Conservation (phyloP, 2,888 invertebrate genomes). For the Polyommatus icarus region DNA sequence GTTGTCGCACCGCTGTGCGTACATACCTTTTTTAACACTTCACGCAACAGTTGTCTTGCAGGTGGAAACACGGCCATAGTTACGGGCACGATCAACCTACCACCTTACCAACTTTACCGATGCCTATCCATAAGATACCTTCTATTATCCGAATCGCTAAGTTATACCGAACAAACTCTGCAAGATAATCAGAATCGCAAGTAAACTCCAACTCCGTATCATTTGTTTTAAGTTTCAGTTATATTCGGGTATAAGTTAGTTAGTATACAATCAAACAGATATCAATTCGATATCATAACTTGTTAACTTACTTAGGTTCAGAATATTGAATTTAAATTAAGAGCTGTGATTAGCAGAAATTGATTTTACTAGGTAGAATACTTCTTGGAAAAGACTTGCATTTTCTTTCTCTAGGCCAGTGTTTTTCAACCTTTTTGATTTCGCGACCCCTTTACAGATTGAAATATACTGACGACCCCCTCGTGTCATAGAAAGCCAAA, state of each 20-base stretch:
- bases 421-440: too few species aligned
- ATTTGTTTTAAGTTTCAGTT: constrained; percentile 26
- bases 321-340: constrained; percentile 1
- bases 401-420: neutral
- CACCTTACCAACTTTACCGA: too few species aligned
- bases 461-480: too few species aligned
- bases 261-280: constrained; percentile 10
- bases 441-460: too few species aligned
- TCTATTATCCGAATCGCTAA: constrained; percentile 12
- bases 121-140: neutral
- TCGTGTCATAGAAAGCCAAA: too few species aligned
- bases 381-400: neutral
- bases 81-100: too few species aligned
- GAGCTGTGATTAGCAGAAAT: neutral
- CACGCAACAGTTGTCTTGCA: too few species aligned
- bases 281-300: neutral
- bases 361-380: neutral
- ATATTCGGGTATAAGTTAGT: constrained; percentile 12
- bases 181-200: constrained; percentile 28
- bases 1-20: too few species aligned
- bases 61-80: too few species aligned
- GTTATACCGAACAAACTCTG: constrained; percentile 15
- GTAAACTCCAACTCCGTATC: constrained; percentile 1
- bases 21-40: too few species aligned
- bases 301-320: constrained; percentile 3